phyloP scores from a whole-genome alignment of 1,140 invertebrate species.

The Drosophila sechellia region DNA sequence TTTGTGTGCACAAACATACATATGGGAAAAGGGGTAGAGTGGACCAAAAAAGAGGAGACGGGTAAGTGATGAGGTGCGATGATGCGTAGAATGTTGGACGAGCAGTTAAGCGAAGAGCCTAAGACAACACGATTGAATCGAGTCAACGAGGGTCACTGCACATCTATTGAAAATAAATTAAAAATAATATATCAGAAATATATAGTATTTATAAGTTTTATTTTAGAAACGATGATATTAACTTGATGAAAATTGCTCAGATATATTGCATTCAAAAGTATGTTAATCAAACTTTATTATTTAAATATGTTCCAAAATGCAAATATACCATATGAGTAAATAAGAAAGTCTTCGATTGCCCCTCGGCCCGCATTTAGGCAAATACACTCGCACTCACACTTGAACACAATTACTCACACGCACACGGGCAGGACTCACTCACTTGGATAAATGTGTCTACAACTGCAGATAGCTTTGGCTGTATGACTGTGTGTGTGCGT shows the following conservation, averaged over 20 bases:
- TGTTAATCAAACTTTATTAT: no score
- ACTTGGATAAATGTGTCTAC: conserved; percentile 78
- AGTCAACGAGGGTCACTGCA: conserved; percentile 7
- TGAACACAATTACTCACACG: conserved; percentile 4
- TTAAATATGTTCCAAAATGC: no score
- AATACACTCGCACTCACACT: conserved; percentile 29
- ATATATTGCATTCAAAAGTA: no score
- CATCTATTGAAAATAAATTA: background rate
- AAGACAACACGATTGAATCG: conserved; percentile 42
- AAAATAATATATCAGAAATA: background rate
- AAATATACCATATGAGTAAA: no score
- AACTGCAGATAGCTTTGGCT: conserved; percentile 35
- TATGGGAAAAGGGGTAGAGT: background rate
- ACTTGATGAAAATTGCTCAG: no score
- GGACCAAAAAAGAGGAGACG: conserved; percentile 5
- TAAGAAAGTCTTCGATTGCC: conserved; percentile 1
- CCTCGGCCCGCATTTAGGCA: conserved; percentile 30
- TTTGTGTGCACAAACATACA: no score
- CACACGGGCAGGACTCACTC: conserved; percentile 49
- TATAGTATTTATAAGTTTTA: background rate
- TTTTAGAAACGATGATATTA: no score
- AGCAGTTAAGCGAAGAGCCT: conserved; percentile 41
- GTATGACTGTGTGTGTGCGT: background rate
- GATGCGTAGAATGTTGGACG: conserved; percentile 49
- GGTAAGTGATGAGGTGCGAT: conserved; percentile 47